Base-by-base conservation (phyloP, 2,113 vertebrate species). In the Clarias macrocephalus region DNA sequence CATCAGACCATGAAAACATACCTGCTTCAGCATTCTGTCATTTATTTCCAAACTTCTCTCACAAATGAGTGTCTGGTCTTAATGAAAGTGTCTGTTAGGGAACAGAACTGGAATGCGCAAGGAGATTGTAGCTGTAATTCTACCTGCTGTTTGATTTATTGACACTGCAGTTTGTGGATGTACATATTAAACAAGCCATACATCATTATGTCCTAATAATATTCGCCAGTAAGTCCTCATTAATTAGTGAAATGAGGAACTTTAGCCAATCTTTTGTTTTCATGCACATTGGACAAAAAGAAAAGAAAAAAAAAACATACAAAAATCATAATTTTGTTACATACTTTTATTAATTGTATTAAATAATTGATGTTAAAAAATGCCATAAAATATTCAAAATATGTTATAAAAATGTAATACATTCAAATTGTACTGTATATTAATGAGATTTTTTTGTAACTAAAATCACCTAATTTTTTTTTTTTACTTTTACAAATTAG, bases 61-160 rank as follows among this genome's bases (percentile, higher is more conserved):
- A 28, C 52, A 79, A 79, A 79, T 30, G 25, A 56, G n/a, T 10
- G 52, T 56, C 52, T 28, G n/a, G 52, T 28, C 56, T 79, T 79
- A 79, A 56, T 56, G 52, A 56, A 79, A 28, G 52, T 79, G 75
- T 79, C 75, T 79, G 75, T 28, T 56, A n/a, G 75, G 75, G 28
- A 79, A 30, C n/a, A n/a, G 25, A 79, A 79, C 48, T 79, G 28
- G 75, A 56, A 56, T 56, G 56, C 28, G 13, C 28, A 79, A 9
- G n/a, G 25, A 79, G 52, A 79, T 79, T 28, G 75, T 79, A 18
- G 52, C 25, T 12, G 75, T 54, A 79, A 16, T 15, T 79, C n/a
- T n/a, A 19, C 12, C 75, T 56, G 52, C 75, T 79, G 25, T 79
- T 56, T 79, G 52, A 79, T 79, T 56, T 79, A 54, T 79, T 56